Evolutionary conservation across 2,888 invertebrate species (phyloP), one percentile per base, ranked within the genome.

Genomic region (Amphiduros pacificus): DNA sequence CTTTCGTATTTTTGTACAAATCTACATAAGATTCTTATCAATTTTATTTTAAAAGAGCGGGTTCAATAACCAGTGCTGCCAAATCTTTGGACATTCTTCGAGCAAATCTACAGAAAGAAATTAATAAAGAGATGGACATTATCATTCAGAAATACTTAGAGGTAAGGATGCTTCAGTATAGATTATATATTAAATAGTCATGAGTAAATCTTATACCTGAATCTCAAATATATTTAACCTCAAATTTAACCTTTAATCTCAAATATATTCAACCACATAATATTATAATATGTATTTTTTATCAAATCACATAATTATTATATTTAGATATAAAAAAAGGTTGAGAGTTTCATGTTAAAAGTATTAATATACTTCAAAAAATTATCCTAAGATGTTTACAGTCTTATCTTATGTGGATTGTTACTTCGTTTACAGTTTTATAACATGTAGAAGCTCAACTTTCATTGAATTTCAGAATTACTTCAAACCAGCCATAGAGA

Each of bases 61-160:
- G 79, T 4, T 74, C 74, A 40, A 77, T 77, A 50, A 77, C 89
- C 3, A 88, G 88, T 74, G 87, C 90, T 17, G 88, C 88, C 54
- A 89, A 90, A 78, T 90, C 91, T 0, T 80, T 91, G 65, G 91
- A 91, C 76, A 85, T 91, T 74, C 79, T 91, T 50, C 81, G 91
- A 54, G 89, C 89, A 79, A 91, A 90, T 70, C 84, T 92, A 75
- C 92, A 91, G 82, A 88, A 88, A 65, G 87, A 88, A 53, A 90
- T 91, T 41, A 91, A 91, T 72, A 88, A 89, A 76, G 91, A 91
- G 75, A 89, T 91, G 73, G 89, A 90, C 82, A 87, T 87, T 80
- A 88, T 91, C 55, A 87, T 92, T 64, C 89, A 89, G 73, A 90
- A 89, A 76, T 91, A 91, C 82, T 84, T 91, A 63, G 89, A 91